A percentile compares a stretch with the other conserved stretches of the same genome.
These are phyloP conservation scores for Micrasema minimum DNA, from an alignment of 1,140 invertebrate genomes.

Conservation along the genomic window DNA sequence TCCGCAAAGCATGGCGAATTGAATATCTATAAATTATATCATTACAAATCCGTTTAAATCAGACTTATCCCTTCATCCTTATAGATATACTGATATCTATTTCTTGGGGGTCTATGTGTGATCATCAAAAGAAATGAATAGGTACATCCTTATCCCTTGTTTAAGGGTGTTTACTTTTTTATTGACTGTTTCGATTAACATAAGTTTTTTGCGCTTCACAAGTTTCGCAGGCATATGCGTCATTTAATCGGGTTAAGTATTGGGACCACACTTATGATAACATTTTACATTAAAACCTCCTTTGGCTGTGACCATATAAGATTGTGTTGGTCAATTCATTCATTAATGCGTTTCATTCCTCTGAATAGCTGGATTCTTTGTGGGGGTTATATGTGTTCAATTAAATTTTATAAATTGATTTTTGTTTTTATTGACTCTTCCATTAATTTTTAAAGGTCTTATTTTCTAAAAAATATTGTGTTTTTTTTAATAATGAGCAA, in stretches of 20 bases:
- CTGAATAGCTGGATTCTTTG: too few species aligned
- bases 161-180: constrained; percentile 27
- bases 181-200: too few species aligned
- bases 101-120: constrained; percentile 4
- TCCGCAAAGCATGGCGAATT: background rate
- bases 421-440: too few species aligned
- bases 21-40: constrained; percentile 13
- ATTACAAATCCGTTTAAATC: constrained; percentile 29
- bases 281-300: constrained; percentile 35
- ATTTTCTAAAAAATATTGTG: too few species aligned
- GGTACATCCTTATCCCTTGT: background rate
- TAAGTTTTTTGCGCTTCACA: constrained; percentile 26
- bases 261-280: constrained; percentile 29
- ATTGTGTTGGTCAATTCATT: too few species aligned
- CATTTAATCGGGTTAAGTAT: constrained; percentile 32
- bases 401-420: too few species aligned
- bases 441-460: too few species aligned
- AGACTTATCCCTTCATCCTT: constrained; percentile 13
- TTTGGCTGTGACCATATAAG: constrained; percentile 13
- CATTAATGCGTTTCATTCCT: too few species aligned
- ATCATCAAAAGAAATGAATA: constrained; percentile 32
- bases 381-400: too few species aligned
- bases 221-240: constrained; percentile 20
- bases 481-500: too few species aligned
- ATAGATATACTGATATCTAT: constrained; percentile 11